A percentile compares a stretch with the other conserved stretches of the same genome.
phyloP scores from a whole-genome alignment of 2,888 invertebrate genomes.

The Cryptocephalus moraei region DNA sequence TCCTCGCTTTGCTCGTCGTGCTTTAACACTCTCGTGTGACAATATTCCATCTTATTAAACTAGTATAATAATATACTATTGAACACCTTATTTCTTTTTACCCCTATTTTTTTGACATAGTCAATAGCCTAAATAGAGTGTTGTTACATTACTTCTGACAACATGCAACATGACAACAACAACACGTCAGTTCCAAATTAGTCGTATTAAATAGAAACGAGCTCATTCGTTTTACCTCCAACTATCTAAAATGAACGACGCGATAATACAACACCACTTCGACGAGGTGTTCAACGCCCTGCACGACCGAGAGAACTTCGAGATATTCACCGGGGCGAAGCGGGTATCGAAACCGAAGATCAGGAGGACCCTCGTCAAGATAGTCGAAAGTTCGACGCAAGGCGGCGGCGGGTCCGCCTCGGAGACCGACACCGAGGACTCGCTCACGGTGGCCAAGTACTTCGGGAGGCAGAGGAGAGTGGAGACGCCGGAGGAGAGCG shows the following conservation, averaged over 20 bases:
- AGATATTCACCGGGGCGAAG: slow-evolving; percentile 21
- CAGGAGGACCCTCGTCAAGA: slow-evolving; percentile 17
- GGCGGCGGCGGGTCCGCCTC: slow-evolving; percentile 1
- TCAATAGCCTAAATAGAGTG: too few relatives aligned
- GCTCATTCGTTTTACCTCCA: too few relatives aligned
- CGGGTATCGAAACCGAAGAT: slow-evolving; percentile 11
- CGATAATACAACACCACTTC: slow-evolving; percentile 21
- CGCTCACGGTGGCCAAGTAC: neutral
- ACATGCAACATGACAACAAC: too few relatives aligned
- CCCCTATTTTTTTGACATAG: too few relatives aligned
- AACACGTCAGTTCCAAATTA: too few relatives aligned
- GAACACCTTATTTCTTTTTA: too few relatives aligned
- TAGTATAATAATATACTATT: too few relatives aligned
- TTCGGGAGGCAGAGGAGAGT: neutral
- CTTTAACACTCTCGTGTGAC: too few relatives aligned
- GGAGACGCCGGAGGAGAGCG: neutral
- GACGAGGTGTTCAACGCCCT: slow-evolving; percentile 20
- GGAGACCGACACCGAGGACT: neutral
- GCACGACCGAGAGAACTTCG: slow-evolving; percentile 21
- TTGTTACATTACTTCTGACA: too few relatives aligned
- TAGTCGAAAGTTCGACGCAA: slow-evolving; percentile 3
- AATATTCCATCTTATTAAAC: too few relatives aligned
- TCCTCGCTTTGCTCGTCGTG: too few relatives aligned
- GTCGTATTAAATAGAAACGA: too few relatives aligned
- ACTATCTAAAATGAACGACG: slow-evolving; percentile 15